Evolutionary conservation across 2,888 invertebrate species (phyloP).

Genomic region (Agrochola lychnidis): DNA sequence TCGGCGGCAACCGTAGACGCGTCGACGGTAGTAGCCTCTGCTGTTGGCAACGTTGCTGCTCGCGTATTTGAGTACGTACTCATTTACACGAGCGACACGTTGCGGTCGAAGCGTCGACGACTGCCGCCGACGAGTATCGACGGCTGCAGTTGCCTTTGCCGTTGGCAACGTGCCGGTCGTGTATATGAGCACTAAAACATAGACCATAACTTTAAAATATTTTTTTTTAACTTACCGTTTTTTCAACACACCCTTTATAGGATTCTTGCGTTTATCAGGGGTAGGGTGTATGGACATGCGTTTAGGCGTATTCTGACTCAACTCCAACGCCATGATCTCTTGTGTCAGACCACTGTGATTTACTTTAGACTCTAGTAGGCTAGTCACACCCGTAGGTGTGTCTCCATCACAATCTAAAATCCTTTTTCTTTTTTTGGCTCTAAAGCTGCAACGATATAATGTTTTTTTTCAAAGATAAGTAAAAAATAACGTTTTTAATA

Average conservation of each 20-base stretch:
- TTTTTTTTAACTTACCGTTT: slow-evolving; percentile 82
- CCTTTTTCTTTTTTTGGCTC: slow-evolving; percentile 91
- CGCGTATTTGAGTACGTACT: too few relatives aligned
- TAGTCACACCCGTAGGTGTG: slow-evolving; percentile 85
- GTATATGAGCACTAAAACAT: too few relatives aligned
- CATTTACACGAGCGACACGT: too few relatives aligned
- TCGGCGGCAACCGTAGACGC: too few relatives aligned
- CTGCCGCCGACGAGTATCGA: too few relatives aligned
- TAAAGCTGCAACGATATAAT: slow-evolving; percentile 75
- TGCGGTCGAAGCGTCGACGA: too few relatives aligned
- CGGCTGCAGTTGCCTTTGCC: too few relatives aligned
- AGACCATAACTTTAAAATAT: not conserved
- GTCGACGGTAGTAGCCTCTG: too few relatives aligned
- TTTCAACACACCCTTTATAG: slow-evolving; percentile 91
- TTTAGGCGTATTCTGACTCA: slow-evolving; percentile 93
- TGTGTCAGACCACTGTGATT: slow-evolving; percentile 93
- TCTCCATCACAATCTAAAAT: slow-evolving; percentile 88
- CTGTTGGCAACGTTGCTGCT: too few relatives aligned
- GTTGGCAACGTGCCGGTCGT: too few relatives aligned
- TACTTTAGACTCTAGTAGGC: slow-evolving; percentile 82
- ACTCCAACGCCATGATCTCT: slow-evolving; percentile 92
- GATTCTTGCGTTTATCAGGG: slow-evolving; percentile 87
- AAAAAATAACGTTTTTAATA: not conserved
- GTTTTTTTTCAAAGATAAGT: not conserved
- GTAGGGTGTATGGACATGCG: slow-evolving; percentile 90